phyloP scores from a whole-genome alignment of 2,888 invertebrate species.

The Dione vanillae region DNA sequence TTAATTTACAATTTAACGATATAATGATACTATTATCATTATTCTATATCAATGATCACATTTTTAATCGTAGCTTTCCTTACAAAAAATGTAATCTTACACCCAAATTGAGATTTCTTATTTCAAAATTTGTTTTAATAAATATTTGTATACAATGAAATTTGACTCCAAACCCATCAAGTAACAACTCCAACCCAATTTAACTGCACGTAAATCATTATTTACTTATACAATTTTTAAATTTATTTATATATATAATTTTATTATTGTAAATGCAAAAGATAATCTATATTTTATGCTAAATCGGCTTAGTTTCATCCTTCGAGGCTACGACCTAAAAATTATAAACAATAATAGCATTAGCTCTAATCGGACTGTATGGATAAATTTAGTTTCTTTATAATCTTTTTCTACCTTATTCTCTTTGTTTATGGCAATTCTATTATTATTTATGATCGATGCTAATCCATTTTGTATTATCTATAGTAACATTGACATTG shows the following conservation, averaged over 20 bases:
- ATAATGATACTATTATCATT: conserved; percentile 6
- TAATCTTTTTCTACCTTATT: too few species aligned
- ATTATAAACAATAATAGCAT: too few species aligned
- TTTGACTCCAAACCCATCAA: not conserved
- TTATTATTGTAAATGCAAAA: too few species aligned
- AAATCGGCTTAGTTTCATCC: not conserved
- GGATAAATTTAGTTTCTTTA: not conserved
- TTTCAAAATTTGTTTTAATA: not conserved
- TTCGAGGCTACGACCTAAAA: too few species aligned
- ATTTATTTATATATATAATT: too few species aligned
- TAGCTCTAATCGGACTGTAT: too few species aligned
- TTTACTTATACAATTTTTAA: too few species aligned
- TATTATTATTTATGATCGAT: too few species aligned
- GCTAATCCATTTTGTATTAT: not conserved
- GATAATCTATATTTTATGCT: too few species aligned
- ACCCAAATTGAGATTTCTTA: not conserved
- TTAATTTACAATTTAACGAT: conserved; percentile 20
- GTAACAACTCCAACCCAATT: not conserved
- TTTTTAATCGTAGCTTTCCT: conserved; percentile 13
- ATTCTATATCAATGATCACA: conserved; percentile 14
- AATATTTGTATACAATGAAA: not conserved
- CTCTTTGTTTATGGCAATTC: too few species aligned
- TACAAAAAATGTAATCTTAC: conserved; percentile 6
- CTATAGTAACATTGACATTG: not conserved
- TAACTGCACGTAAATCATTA: too few species aligned